Base-by-base conservation (phyloP, 2,888 invertebrate species). In the Steromphala cineraria region DNA sequence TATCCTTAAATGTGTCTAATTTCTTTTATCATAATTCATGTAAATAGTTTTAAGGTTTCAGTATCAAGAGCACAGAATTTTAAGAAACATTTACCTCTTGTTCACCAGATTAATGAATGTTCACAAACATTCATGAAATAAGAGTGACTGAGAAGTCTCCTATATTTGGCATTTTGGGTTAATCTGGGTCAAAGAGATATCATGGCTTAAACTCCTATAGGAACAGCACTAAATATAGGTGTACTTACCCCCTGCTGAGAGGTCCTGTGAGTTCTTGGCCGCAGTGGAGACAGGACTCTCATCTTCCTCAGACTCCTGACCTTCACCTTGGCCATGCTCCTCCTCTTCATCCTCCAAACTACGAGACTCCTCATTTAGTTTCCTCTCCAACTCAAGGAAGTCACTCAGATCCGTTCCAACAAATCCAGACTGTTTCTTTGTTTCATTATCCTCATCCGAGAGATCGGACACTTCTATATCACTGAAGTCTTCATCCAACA, bases 401-500 rank as follows among this genome's bases (percentile, higher is more conserved):
- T 71, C 71, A 36, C 40, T 71, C n/a, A 71, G 24, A 28, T 62
- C 62, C 28, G 62, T 62, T 17, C 28, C 28, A 71, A 31, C 40
- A 40, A 40, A 71, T 7, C 28, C 19, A 17, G 71, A 71, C 31
- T 31, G 40, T 40, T 71, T 71, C 71, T 71, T 31, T 19, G 36
- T 40, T 24, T 71, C 71, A 2, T 71, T 40, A 52, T 78, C 74
- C 40, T 76, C 84, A 53, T 76, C 36, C 7, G 71, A 71, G 5
- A 71, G n/a, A 40, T 71, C 71, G 0, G 71, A 71, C 4, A 71
- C 84, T 52, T 86, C 87, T 76, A 89, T 79, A 76, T 90, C 89
- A 21, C 87, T 87, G 83, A 91, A 91, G 77, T 91, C 90, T 19
- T 86, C 89, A 75, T 91, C 91, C 28, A 91, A 85, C 77, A 88